A percentile compares a stretch with the other conserved stretches of the same genome.
Evolutionary conservation across 2,797 vertebrate genomes (phyloP).

Genomic region (Podarcis siculus): DNA sequence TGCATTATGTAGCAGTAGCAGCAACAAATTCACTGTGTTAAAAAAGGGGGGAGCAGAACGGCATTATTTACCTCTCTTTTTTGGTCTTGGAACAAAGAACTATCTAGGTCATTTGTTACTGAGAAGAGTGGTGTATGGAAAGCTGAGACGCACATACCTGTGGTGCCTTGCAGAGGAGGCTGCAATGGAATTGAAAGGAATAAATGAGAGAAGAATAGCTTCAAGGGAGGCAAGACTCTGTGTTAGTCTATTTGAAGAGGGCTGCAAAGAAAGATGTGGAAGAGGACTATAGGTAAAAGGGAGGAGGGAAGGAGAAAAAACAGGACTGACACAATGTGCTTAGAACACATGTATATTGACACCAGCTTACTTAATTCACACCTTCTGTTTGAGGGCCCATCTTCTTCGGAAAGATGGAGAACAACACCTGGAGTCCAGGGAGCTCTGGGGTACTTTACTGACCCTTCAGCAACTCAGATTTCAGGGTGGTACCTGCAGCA

Average conservation of each 20-base stretch:
- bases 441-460: not conserved
- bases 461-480: not conserved
- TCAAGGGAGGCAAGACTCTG: conserved; percentile 50
- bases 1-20: conserved; percentile 29
- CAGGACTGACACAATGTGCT: conserved; percentile 3
- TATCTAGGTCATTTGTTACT: conserved; percentile 61
- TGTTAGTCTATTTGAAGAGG: conserved; percentile 37
- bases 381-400: conserved; percentile 32
- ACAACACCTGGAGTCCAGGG: not conserved
- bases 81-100: conserved; percentile 52
- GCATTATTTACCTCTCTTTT: conserved; percentile 44
- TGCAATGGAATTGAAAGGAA: conserved; percentile 58
- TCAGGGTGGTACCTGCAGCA: not conserved
- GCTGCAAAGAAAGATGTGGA: conserved; percentile 2
- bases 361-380: conserved; percentile 59
- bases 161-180: not conserved
- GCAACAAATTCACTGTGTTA: conserved; percentile 32
- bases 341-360: not conserved
- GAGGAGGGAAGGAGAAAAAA: not conserved
- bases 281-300: conserved; percentile 22
- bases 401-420: not conserved
- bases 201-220: conserved; percentile 57
- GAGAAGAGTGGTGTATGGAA: conserved; percentile 38
- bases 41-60: not conserved
- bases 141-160: conserved; percentile 17